Conservation (phyloP, 2,113 vertebrate species). For the Prionailurus viverrinus region DNA sequence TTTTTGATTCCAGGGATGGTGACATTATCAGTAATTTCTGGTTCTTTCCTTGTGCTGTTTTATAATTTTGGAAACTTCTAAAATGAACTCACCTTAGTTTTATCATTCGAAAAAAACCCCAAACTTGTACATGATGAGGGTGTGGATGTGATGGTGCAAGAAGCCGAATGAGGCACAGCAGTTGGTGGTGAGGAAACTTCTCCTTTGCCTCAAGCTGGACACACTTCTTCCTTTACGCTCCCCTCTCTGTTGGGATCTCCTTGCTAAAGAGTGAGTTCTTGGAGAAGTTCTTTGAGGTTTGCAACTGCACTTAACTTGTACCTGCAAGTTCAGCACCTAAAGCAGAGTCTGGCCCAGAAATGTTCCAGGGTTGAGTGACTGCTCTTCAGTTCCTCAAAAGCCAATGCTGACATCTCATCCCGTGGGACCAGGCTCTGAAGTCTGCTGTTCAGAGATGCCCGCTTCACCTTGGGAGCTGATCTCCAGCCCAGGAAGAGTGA, state of each 20-base stretch:
- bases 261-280: neutral
- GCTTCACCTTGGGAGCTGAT: neutral
- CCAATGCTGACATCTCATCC: no score
- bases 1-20: neutral
- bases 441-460: neutral
- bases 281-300: neutral
- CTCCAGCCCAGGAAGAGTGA: neutral
- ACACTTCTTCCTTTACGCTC: no score
- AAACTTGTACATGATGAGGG: neutral
- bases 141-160: accelerated
- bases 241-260: neutral
- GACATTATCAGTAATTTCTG: neutral
- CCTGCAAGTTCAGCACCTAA: neutral
- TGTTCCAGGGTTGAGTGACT: accelerated
- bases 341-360: neutral
- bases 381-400: neutral
- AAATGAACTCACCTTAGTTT: neutral
- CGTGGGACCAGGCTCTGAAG: neutral
- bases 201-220: neutral
- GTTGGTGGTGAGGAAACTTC: accelerated
- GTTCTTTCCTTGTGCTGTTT: neutral
- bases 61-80: neutral
- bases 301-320: accelerated
- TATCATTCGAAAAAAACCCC: neutral
- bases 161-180: neutral